Base-by-base conservation (phyloP, 2,888 invertebrate species). In the Mimumesa dahlbomi region DNA sequence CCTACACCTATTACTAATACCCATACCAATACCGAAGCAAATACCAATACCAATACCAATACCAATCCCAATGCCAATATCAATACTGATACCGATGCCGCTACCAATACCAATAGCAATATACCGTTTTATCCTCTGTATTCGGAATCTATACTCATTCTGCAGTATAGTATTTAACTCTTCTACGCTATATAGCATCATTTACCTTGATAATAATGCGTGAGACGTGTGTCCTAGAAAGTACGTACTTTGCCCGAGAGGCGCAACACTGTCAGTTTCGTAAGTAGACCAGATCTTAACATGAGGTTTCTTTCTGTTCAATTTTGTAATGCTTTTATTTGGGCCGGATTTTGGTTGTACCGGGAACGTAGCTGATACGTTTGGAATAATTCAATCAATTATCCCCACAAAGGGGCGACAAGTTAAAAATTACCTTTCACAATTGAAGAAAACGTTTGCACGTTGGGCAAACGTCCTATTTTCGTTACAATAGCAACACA, bases 191-290 rank as follows among this genome's bases (percentile, higher is more conserved):
- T 69, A 82, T 87, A 87, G 86, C 83, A 85, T 84, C 82, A 82
- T 87, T 73, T 77, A 87, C 82, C 85, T 88, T 85, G 84, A 86
- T 86, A 87, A 87, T 87, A 88, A 88, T 87, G 84, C 85, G 88
- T 88, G 86, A 89, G 86, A 87, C 86, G 87, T 88, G 86, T 89
- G 88, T 87, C 87, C 87, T 88, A 89, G 88, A 88, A 85, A 88
- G 85, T 88, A 87, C 86, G 85, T 88, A 87, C 85, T 88, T 87
- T 86, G 88, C 88, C 87, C 84, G 83, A 85, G 85, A 85, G 87
- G 87, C 87, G 84, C 86, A 87, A 88, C 88, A 87, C 84, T 87
- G 84, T 88, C 88, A 87, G 83, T 88, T 88, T 89, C 88, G 88
- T 89, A 89, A 89, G 88, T 89, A 89, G 88, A 88, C 82, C 83